Base-by-base conservation (phyloP, 30 jellyfish, hydroid and myxozoan genomes). In the Hydractinia echinata region DNA sequence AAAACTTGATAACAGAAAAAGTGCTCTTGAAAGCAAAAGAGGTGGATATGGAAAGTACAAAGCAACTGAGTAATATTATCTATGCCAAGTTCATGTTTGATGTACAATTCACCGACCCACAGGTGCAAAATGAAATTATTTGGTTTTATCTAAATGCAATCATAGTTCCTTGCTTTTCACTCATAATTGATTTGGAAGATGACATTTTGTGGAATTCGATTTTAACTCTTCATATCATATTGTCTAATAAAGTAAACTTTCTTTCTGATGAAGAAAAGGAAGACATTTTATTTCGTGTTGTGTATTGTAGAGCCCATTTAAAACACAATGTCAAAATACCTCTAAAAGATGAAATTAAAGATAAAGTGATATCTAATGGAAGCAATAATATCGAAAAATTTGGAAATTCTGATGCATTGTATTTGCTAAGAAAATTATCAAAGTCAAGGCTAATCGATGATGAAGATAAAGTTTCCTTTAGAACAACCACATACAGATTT, bases 371-470 rank as follows among this genome's bases (percentile, higher is more conserved):
- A 62, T 5, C 7, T 39, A 62, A 62, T 15, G 30, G 73, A 15
- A 15, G 16, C 7, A 50, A 62, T 39, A 62, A 62, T 39, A 15
- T 62, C 7, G 50, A 62, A 62, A 62, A 10, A 10, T 62, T 15
- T 62, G 73, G 73, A 10, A 62, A 62, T 10, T 62, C 73, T 6
- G 73, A 62, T 62, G 73, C 73, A 6, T 62, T 39, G 7, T 62
- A 62, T 10, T 62, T 62, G 16, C 10, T 62, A 50, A 62, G 30
- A 62, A 62, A 62, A 10, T 50, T 62, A 50, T 62, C 73, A 15
- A 50, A 62, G 16, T 5, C 73, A 62, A 62, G 73, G 30, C 30
- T 50, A 5, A 62, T 62, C 73, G 30, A 10, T 10, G 30, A 62
- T 10, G 16, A 50, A 15, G 73, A 39, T 62, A 62, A 62, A 62